Evolutionary conservation across 2,888 invertebrate species (phyloP), one percentile per base, ranked within the genome.

Genomic region (Stenchaetothrips biformis): DNA sequence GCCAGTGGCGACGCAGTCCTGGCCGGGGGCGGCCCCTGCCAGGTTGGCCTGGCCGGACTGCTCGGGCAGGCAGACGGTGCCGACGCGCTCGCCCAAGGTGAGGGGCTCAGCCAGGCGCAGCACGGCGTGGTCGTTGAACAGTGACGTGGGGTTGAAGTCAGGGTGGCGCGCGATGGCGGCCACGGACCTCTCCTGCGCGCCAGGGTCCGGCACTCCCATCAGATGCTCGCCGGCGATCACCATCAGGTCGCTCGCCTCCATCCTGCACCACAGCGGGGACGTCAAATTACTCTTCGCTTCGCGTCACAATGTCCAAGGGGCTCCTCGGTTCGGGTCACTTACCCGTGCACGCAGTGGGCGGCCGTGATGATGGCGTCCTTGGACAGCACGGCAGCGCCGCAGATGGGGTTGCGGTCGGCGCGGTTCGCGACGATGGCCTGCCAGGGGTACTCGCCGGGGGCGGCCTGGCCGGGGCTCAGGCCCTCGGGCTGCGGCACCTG

Each of bases 191-290:
- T 94, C 92, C 86, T 95, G 93, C 90, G 93, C 94, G 0, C 93
- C 87, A 0, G 94, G 94, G 84, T 95, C 94, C 80, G 93, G 93
- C 81, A 86, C 83, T 78, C 94, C 94, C 4, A 95, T 88, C 84
- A 93, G 93, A 94, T 94, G 95, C 90, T 94, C 94, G 0, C 95
- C 95, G 0, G 92, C 92, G 85, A 95, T 94, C 83, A 95, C 90
- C 0, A 93, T 89, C 0, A 95, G 88, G 85, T 94, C 92, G 83
- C 88, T 88, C 18, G 93, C 90, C 48, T 88, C 86, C 3, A 92
- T 86, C 67, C 93, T 93, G 86, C 74, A 86, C 86, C 81, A 83
- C 81, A 81, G 82, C 82, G 59, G 13, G 59, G 59, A 59, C 37
- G 37, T 37, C 37, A 37, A 37, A 37, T 37, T 4, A 37, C 37